A percentile compares a stretch with the other conserved stretches of the same genome.
Evolutionary conservation across 2,888 invertebrate species (phyloP).

Genomic region (Philopedon plagiatum): DNA sequence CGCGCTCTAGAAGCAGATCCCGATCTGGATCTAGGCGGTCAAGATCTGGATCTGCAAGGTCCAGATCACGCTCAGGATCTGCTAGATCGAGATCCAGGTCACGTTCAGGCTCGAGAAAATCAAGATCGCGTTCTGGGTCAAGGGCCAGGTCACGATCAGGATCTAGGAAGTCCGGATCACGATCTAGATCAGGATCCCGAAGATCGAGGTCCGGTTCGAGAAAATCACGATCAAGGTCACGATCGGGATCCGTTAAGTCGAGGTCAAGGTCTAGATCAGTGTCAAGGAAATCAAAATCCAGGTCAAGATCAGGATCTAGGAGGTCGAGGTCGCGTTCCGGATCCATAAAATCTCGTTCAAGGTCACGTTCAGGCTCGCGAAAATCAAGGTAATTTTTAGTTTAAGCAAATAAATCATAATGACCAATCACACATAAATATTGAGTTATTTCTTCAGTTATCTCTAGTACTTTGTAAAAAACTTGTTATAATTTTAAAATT

Average conservation of each 20-base stretch:
- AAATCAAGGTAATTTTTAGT: too few relatives aligned
- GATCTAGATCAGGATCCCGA: constrained; percentile 54
- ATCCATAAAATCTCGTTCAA: constrained; percentile 57
- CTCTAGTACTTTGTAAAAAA: too few relatives aligned
- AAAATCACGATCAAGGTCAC: constrained; percentile 54
- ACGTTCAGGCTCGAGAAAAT: constrained; percentile 61
- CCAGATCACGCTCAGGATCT: constrained; percentile 50
- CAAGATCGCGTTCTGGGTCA: constrained; percentile 58
- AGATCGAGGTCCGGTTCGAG: constrained; percentile 53
- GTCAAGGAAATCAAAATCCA: constrained; percentile 52
- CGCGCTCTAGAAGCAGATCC: constrained; percentile 60
- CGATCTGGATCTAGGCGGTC: constrained; percentile 57
- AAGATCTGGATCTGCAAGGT: constrained; percentile 54
- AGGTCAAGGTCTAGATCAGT: constrained; percentile 54
- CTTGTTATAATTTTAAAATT: too few relatives aligned
- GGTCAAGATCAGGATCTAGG: constrained; percentile 26
- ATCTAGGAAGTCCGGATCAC: too few relatives aligned
- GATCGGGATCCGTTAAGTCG: constrained; percentile 45
- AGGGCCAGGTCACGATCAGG: constrained; percentile 35
- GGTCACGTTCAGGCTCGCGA: not conserved
- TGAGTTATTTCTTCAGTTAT: too few relatives aligned
- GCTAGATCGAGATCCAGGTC: constrained; percentile 63
- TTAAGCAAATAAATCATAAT: too few relatives aligned
- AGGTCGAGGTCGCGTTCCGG: constrained; percentile 59
- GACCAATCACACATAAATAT: too few relatives aligned